Percentiles rank a stretch among this genome's conserved stretches.
Evolutionary conservation across 2,888 invertebrate species (phyloP).

Genomic region (Plemyria rubiginata): DNA sequence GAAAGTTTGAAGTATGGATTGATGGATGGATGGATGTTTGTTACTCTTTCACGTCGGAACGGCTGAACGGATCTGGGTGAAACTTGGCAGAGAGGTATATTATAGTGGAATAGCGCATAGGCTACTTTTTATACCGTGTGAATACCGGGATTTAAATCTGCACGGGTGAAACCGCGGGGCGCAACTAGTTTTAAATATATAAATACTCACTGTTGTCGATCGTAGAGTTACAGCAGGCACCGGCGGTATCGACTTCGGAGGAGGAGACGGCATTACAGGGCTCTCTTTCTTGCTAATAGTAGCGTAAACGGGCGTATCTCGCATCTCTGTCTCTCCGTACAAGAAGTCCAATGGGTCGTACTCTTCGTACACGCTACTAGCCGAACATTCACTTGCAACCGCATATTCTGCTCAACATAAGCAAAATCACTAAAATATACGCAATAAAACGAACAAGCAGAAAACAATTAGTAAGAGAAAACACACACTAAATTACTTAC

Average conservation of each 20-base stretch:
- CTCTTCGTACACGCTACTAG: constrained; percentile 78
- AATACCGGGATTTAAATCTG: no score
- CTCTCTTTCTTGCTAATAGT: constrained; percentile 70
- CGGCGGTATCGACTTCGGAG: constrained; percentile 73
- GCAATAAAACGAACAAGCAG: not conserved
- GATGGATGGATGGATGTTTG: no score
- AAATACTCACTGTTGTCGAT: constrained; percentile 71
- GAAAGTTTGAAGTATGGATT: no score
- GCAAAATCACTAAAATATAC: not conserved
- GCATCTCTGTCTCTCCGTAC: constrained; percentile 79
- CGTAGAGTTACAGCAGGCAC: constrained; percentile 69
- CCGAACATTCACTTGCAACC: constrained; percentile 69
- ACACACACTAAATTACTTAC: not conserved
- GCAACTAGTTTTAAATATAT: no score
- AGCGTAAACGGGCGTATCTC: constrained; percentile 76
- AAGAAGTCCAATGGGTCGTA: constrained; percentile 80
- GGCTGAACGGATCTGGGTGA: no score
- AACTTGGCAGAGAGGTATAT: no score
- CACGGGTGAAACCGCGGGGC: no score
- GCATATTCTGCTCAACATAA: constrained; percentile 63
- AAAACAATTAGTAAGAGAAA: not conserved
- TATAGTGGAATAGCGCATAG: no score
- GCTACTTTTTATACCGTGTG: no score
- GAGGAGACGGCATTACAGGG: constrained; percentile 72
- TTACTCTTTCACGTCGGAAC: no score